Conservation (phyloP, 2,113 vertebrate genomes). For the Plotosus lineatus region DNA sequence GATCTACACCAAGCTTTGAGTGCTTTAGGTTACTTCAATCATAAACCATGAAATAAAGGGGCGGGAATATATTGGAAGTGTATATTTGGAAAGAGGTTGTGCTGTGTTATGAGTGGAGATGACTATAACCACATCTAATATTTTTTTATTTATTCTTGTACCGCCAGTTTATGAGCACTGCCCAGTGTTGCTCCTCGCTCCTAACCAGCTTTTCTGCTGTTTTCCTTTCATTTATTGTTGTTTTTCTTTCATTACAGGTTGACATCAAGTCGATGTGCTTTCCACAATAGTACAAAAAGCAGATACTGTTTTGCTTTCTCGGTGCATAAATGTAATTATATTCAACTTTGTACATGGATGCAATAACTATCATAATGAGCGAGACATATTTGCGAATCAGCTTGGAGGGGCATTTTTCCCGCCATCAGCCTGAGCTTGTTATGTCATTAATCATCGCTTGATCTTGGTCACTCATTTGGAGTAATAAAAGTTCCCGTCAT, state of each 20-base stretch:
- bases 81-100: background rate
- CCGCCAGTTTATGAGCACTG: background rate
- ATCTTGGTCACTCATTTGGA: slow-evolving; percentile 96
- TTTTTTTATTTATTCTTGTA: background rate
- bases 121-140: background rate
- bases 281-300: background rate
- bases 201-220: background rate
- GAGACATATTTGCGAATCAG: slow-evolving; percentile 41
- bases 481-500: slow-evolving; percentile 99
- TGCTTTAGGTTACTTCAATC: background rate
- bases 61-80: background rate
- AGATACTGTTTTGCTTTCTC: background rate
- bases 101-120: background rate
- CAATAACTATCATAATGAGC: slow-evolving; percentile 18
- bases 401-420: slow-evolving; percentile 30
- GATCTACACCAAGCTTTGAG: background rate
- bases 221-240: background rate
- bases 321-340: background rate
- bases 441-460: slow-evolving; percentile 97
- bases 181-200: background rate
- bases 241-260: background rate
- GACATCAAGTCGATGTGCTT: background rate
- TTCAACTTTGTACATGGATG: background rate
- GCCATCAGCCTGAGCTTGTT: slow-evolving; percentile 85
- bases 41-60: background rate